Base-by-base conservation (phyloP, 1,140 invertebrate genomes). In the Marisa cornuarietis region DNA sequence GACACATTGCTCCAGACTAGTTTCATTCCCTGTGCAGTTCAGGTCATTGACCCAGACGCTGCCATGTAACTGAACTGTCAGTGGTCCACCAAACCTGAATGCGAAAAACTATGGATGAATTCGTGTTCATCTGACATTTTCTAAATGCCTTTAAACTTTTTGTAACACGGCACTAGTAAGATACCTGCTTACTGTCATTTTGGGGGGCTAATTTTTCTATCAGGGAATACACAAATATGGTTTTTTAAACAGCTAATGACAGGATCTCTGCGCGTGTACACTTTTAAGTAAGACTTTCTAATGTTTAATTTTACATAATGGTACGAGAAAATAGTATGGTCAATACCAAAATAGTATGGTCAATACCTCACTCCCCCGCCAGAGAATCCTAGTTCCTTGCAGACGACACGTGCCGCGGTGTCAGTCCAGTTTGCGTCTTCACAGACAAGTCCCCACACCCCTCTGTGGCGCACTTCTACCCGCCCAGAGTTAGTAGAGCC, bases 1-100 rank as follows among this genome's bases (percentile, higher is more conserved):
- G 5, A 83, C 85, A 83, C 86, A 88, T 18, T 85, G 51, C 16
- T 87, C 79, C 22, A 87, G 77, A 58, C 79, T 83, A 9, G 61
- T 78, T 71, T 87, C 86, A 10, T 58, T 81, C 14, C 85, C 85
- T 22, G 76, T 85, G 78, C 87, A 87, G 75, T 83, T 85, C 26
- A 85, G 61, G 79, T 95, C 93, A 85, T 95, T 95, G 84, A 96
- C 94, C 88, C 94, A 92, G 58, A 93, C 92, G 61, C 65, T 68
- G 42, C 66, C 72, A 31, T 26, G 22, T n/a, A 76, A 65, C 74
- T 31, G 22, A 61, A 31, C 20, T 31, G 2, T 71, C 26, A 3
- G 4, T 11, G 69, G 42, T 18, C 20, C 20, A 24, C 26, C 49
- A 6, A 71, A 51, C 31, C 69, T 71, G 69, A 22, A 10, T 1